phyloP scores from a whole-genome alignment of 2,797 vertebrate genomes.

The Cirrhinus molitorella region DNA sequence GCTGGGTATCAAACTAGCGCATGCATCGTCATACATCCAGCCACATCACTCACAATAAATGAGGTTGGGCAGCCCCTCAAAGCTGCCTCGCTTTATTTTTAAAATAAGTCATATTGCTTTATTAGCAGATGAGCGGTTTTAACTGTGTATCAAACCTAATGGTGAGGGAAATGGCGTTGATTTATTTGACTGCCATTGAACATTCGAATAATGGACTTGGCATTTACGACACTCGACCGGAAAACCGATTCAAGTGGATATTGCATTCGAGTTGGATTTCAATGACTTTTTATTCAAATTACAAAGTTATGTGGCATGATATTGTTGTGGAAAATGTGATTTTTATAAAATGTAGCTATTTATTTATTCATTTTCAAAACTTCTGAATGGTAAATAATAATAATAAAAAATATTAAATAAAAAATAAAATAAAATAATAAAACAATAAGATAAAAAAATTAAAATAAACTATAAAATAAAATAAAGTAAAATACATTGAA shows the following conservation, averaged over 20 bases:
- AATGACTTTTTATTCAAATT: not conserved
- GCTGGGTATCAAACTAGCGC: constrained; percentile 64
- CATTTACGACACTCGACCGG: not conserved
- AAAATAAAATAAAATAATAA: too few species aligned
- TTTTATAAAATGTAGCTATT: too few species aligned
- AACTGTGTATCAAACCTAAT: constrained; percentile 6
- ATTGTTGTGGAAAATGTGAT: too few species aligned
- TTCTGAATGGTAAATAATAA: too few species aligned
- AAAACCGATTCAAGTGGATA: not conserved
- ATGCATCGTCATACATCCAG: constrained; percentile 16
- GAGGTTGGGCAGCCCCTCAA: not conserved
- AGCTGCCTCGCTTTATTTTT: not conserved
- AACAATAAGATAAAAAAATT: too few species aligned
- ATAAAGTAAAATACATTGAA: too few species aligned
- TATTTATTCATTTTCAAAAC: too few species aligned
- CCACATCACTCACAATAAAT: not conserved
- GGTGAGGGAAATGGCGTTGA: not conserved
- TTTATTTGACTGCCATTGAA: not conserved
- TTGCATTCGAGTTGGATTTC: not conserved
- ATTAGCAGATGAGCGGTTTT: not conserved
- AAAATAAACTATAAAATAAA: too few species aligned
- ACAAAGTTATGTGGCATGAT: too few species aligned
- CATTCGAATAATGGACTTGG: not conserved
- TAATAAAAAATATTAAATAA: too few species aligned
- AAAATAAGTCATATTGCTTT: not conserved